Base-by-base conservation (phyloP, 2,888 invertebrate species). In the Apomyelois bistriatella region DNA sequence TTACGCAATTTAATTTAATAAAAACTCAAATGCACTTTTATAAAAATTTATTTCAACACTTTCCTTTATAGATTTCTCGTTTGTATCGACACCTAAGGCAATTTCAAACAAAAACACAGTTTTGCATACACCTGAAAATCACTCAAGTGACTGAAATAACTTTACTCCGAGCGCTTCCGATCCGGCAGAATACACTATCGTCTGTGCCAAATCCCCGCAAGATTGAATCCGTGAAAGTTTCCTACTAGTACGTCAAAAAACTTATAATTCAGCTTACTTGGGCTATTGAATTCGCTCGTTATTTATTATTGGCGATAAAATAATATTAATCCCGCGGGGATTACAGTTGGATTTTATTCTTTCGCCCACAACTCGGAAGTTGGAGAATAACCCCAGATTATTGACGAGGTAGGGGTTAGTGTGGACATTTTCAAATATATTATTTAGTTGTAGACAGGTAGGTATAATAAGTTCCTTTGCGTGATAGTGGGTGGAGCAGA, bases 271-370 rank as follows among this genome's bases (percentile, higher is more conserved):
- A 74, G 72, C 73, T 76, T 68, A 72, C 76, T 71, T 71, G 70
- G 68, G 74, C 85, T 84, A 89, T 90, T 90, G 87, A 90, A 88
- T 89, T 86, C 84, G 67, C 78, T 76, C 74, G 76, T 85, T 90
- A 88, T 89, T 89, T 89, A 90, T 90, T 81, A 87, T 86, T 76
- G 71, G 81, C 84, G 87, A 90, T 90, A 89, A 90, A 90, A 90
- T 87, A 88, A 89, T 90, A 90, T 90, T 90, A 90, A 90, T 88
- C 89, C 85, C 85, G 71, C 55, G 86, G 80, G 90, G 80, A 87
- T 88, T 85, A 81, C 72, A 68, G 68, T 70, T 71, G 85, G 87
- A 86, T 89, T 89, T 87, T 79, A 83, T 87, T 85, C 86, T 83
- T 82, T 76, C 81, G 74, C 66, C 79, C 76, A 69, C 82, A 76